phyloP scores from a whole-genome alignment of 2,113 vertebrate species.

The Myanophis thanlyinensis region DNA sequence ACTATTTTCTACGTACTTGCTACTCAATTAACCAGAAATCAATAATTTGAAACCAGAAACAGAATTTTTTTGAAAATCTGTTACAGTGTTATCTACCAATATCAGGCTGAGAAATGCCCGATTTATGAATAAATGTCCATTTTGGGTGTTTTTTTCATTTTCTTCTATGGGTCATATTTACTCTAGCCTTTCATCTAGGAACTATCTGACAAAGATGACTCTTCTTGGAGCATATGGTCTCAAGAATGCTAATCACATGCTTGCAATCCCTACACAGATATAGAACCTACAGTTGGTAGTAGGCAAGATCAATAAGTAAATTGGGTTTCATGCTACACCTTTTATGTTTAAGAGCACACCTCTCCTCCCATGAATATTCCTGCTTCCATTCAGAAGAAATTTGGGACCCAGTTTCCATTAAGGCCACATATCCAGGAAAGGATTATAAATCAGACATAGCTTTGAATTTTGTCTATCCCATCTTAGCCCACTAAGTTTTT shows the following conservation, averaged over 20 bases:
- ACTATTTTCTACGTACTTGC: too few species aligned
- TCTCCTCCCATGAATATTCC: background rate
- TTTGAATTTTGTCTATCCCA: background rate
- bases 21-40: too few species aligned
- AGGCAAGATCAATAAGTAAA: background rate
- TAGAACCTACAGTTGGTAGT: background rate
- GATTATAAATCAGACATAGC: background rate
- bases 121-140: background rate
- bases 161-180: background rate
- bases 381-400: background rate
- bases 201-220: background rate
- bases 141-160: background rate
- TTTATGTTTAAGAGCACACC: background rate
- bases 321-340: background rate
- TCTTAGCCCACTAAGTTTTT: background rate
- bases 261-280: background rate
- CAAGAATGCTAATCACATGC: background rate
- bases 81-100: background rate
- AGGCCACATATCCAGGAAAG: background rate
- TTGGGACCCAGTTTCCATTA: background rate
- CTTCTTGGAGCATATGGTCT: background rate
- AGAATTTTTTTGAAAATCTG: too few species aligned
- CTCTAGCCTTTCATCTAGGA: background rate
- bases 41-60: too few species aligned
- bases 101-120: background rate